Base-by-base conservation (phyloP, 2,113 vertebrate genomes). In the Oreochromis aureus region DNA sequence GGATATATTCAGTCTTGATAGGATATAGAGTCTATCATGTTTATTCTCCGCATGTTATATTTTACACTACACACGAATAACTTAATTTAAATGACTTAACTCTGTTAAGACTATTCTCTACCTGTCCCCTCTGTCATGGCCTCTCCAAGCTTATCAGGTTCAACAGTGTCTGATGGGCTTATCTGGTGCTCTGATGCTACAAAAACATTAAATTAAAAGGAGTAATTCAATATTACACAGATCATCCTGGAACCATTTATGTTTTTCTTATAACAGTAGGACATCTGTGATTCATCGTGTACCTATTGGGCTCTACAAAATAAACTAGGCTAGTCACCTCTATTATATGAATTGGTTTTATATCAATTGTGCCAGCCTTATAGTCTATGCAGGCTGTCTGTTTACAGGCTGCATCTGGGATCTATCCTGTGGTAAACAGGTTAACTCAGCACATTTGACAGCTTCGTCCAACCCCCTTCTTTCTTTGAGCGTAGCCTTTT, bases 231-330 rank as follows among this genome's bases (percentile, higher is more conserved):
- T 69, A 36, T 22, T 39, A 3, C 34, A 69, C 19, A 69, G 34
- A 66, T 39, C 61, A 66, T 66, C 32, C 61, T 7, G 10, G 16
- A 69, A 39, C 19, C 11, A 36, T 69, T 39, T 69, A 39, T 69
- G 34, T 69, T 69, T 19, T 39, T 69, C 61, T 66, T 59, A 30
- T 8, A 59, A 59, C 2, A 0, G 13, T 0, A 0, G 56, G 24
- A 27, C 56, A 59, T n/a, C 63, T 69, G 34, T 39, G 63, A 69
- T 39, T 39, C 19, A 39, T 69, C 11, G 1, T 69, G 34, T 0
- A 39, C 11, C 63, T 39, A 22, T 22, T 0, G 61, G 4, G 19
- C 61, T 69, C 34, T 69, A 69, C 0, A 2, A 69, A 69, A 5
- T 39, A 69, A 69, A 69, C 63, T 39, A 3, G 6, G 34, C 6